Conservation (phyloP, 2,797 vertebrate genomes). For the Rhinella marina region DNA sequence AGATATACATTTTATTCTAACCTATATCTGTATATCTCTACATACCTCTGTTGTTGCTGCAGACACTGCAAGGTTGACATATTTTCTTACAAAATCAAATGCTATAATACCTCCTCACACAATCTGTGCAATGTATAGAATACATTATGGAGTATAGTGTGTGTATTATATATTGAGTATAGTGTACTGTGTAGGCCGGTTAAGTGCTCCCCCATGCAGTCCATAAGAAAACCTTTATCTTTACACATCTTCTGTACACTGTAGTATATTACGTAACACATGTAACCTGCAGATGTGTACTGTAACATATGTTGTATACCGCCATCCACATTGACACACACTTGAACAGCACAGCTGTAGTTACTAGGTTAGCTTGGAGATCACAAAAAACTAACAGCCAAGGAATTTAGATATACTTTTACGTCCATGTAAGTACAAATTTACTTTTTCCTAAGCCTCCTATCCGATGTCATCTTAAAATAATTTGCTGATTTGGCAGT, state of each 20-base stretch:
- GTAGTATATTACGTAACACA: background rate
- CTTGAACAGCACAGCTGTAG: conserved; percentile 19
- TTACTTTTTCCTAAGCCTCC: conserved; percentile 43
- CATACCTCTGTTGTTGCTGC: no score
- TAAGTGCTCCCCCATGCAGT: background rate
- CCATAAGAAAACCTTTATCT: background rate
- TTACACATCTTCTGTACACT: background rate
- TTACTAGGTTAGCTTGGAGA: conserved; percentile 13
- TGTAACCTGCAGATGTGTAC: background rate
- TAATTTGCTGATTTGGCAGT: conserved; percentile 55
- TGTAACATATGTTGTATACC: background rate
- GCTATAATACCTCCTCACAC: background rate
- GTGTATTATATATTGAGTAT: background rate
- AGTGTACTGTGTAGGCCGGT: background rate
- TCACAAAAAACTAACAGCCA: conserved; percentile 36
- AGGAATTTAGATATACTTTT: conserved; percentile 37
- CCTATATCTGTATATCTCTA: no score
- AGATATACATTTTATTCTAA: no score
- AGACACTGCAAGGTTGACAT: no score
- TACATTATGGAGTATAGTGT: background rate
- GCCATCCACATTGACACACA: background rate
- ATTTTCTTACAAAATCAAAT: no score
- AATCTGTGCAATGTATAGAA: background rate
- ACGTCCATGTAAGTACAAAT: conserved; percentile 49
- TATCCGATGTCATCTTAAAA: conserved; percentile 53